These are phyloP conservation scores for Sitobion miscanthi DNA, from an alignment of 1,140 invertebrate genomes.

Conservation along the genomic window DNA sequence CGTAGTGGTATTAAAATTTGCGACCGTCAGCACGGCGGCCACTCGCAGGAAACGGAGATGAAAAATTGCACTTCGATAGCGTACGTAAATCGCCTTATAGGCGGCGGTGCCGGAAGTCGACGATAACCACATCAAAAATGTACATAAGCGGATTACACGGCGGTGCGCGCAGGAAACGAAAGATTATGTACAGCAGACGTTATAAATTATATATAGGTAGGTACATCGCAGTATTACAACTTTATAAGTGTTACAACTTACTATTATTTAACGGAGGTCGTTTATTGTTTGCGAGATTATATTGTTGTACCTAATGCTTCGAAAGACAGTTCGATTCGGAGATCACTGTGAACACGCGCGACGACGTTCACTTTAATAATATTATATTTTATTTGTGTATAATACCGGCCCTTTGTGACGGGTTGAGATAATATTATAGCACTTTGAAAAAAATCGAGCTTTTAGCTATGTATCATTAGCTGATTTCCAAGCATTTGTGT, in stretches of 20 bases:
- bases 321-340: background rate
- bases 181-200: conserved; percentile 15
- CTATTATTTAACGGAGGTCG: background rate
- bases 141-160: conserved; percentile 35
- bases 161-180: background rate
- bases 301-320: background rate
- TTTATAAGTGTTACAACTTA: background rate
- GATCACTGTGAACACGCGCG: no score
- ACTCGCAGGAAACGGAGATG: background rate
- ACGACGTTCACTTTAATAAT: background rate
- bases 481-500: background rate
- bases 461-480: background rate
- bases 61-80: background rate
- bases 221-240: background rate
- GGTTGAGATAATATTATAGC: background rate
- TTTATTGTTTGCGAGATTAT: background rate
- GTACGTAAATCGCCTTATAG: background rate
- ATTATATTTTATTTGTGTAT: background rate
- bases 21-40: background rate
- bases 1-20: background rate
- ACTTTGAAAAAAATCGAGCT: background rate
- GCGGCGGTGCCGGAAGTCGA: background rate
- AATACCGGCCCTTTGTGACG: background rate
- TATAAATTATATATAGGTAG: background rate
- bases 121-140: background rate